Conservation (phyloP, 2,797 vertebrate genomes). For the Urophycis tenuis region DNA sequence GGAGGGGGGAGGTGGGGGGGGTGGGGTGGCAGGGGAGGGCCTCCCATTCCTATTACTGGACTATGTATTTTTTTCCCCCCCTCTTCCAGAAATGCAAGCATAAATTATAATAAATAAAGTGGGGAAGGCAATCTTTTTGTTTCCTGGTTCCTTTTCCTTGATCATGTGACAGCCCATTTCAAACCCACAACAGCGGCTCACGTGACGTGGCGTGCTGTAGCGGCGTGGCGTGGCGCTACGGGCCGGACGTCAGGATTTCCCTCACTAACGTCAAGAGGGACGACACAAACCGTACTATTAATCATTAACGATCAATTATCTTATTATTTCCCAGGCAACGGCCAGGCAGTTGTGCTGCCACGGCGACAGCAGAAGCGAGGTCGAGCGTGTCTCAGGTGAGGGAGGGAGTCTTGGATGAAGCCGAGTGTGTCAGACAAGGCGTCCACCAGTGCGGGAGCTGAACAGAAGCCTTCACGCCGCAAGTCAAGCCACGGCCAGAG, state of each 20-base stretch:
- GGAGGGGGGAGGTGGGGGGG: not conserved
- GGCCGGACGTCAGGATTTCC: not conserved
- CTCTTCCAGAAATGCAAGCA: not conserved
- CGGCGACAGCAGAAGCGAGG: not conserved
- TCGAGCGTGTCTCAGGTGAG: not conserved
- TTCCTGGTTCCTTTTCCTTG: not conserved
- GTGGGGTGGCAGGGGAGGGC: not conserved
- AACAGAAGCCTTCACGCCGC: not conserved
- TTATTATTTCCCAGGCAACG: too few species aligned
- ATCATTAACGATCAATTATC: too few species aligned
- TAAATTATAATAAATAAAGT: not conserved
- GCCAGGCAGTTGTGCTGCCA: not conserved
- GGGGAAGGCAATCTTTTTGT: not conserved
- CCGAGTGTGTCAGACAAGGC: not conserved
- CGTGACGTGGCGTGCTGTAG: not conserved
- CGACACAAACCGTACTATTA: not conserved
- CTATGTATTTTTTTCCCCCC: not conserved
- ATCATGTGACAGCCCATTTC: not conserved
- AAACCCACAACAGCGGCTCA: not conserved
- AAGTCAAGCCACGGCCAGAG: not conserved
- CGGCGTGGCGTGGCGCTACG: not conserved
- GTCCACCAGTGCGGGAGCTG: not conserved
- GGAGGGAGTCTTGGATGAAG: not conserved
- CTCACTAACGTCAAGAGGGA: not conserved
- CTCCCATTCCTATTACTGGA: not conserved